A percentile compares a stretch with the other conserved stretches of the same genome.
Conservation (phyloP, 2,797 vertebrate species). For the Euphonia xanthogaster region DNA sequence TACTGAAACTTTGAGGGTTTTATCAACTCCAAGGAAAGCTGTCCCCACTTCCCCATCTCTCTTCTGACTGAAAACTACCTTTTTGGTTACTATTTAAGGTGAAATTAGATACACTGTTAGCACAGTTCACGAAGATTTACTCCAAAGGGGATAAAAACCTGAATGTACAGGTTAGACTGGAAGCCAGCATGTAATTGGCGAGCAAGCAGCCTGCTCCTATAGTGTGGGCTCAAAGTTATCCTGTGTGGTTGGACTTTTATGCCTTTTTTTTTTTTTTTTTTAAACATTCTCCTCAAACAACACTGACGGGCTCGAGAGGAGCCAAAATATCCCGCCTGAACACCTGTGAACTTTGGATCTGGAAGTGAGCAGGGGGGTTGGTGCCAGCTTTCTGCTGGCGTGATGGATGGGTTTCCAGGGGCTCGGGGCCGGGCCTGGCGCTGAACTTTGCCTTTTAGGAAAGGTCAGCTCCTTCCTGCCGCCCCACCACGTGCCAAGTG, state of each 20-base stretch:
- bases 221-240: neutral
- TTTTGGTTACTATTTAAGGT: neutral
- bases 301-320: neutral
- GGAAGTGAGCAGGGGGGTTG: neutral
- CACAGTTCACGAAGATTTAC: neutral
- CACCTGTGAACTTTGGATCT: neutral
- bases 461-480: conserved; percentile 4
- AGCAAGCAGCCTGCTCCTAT: neutral
- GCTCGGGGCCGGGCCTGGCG: rapidly evolving
- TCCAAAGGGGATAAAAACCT: neutral
- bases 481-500: neutral
- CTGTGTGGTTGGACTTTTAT: neutral
- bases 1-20: neutral
- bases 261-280: neutral
- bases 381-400: neutral
- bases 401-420: neutral
- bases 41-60: neutral
- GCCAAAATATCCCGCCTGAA: neutral
- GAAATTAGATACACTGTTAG: neutral
- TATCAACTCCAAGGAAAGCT: neutral
- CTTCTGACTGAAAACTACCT: neutral
- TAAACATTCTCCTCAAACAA: neutral
- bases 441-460: conserved; percentile 35
- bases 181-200: neutral
- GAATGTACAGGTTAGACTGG: neutral